Base-by-base conservation (phyloP, 2,797 vertebrate genomes). In the Falco biarmicus region DNA sequence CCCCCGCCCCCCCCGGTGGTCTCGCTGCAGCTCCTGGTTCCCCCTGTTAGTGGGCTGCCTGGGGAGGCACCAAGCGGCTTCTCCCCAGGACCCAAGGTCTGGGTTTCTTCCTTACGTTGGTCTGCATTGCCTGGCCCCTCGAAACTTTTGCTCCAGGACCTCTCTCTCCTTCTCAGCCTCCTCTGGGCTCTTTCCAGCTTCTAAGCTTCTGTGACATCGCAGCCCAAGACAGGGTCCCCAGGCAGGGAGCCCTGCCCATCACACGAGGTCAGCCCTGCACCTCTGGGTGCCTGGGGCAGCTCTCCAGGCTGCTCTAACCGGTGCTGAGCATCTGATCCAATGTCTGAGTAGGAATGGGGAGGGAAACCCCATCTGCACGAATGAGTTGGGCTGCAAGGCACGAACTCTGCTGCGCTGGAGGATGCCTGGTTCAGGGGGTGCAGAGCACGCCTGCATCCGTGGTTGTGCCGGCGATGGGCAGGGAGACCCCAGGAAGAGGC, bases 241-340 rank as follows among this genome's bases (percentile, higher is more conserved):
- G 19, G n/a, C 22, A 9, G 16, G 31, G 68, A 57, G 22, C 19
- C 19, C 29, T 2, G 7, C 45, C 18, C 64, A 59, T 24, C 39
- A 5, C 39, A 8, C 4, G 22, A 34, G 39, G 34, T 28, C 48
- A 50, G 31, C 54, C 26, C 60, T 13, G 18, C 14, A 16, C n/a
- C 54, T 26, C 31, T 26, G 57, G 14, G 45, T 47, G 13, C n/a
- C 11, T 37, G 39, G 69, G 64, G 3, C 51, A 34, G 7, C 9
- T 17, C 16, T 48, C 18, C 26, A 17, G 65, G 54, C 41, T 66
- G 41, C 45, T 57, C 1, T 21, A 24, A 19, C 15, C 9, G 47
- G 29, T 26, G 32, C 34, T 21, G 31, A 32, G 8, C 5, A 0
- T 68, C 61, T 31, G 16, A 29, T 13, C 37, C 3, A 0, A 32